Percentiles rank a stretch among this genome's conserved stretches.
These are phyloP conservation scores for Actinemys pallida DNA, from an alignment of 2,113 vertebrate species.

Conservation along the genomic window DNA sequence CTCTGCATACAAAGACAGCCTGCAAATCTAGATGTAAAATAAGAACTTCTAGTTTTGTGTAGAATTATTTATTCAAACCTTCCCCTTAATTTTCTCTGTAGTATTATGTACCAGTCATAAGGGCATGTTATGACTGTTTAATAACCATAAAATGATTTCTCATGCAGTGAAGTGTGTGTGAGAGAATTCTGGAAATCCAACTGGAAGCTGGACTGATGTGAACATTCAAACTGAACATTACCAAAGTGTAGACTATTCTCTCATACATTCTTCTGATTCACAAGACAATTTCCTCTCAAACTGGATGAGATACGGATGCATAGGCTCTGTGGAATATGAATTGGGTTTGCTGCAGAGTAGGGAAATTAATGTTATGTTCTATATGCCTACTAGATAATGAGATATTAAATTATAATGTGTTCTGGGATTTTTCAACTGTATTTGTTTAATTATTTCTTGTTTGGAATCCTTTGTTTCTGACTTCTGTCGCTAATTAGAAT, in stretches of 20 bases:
- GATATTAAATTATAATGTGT: conserved; percentile 73
- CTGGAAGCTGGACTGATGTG: conserved; percentile 42
- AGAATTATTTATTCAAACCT: neutral
- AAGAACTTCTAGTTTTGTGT: conserved; percentile 19
- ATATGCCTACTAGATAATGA: conserved; percentile 68
- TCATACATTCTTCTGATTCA: conserved; percentile 59
- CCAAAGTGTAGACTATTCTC: conserved; percentile 51
- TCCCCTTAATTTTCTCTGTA: conserved; percentile 25
- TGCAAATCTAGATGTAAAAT: conserved; percentile 53
- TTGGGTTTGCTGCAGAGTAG: conserved; percentile 51
- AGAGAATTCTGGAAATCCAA: conserved; percentile 41
- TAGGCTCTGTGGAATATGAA: conserved; percentile 67
- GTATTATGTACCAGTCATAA: conserved; percentile 61
- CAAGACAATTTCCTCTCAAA: conserved; percentile 52
- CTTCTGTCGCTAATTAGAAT: conserved; percentile 56
- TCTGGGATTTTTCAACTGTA: conserved; percentile 62
- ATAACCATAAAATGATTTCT: conserved; percentile 59
- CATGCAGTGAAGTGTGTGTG: conserved; percentile 24
- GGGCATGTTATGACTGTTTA: conserved; percentile 62
- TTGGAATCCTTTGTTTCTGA: conserved; percentile 54
- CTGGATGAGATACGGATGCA: conserved; percentile 53
- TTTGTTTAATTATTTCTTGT: conserved; percentile 64
- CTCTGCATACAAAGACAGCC: conserved; percentile 36
- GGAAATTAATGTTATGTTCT: conserved; percentile 63
- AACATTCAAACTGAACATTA: conserved; percentile 46